These are phyloP conservation scores for Chrysomallon squamiferum DNA, from an alignment of 1,140 invertebrate genomes.

Conservation along the genomic window DNA sequence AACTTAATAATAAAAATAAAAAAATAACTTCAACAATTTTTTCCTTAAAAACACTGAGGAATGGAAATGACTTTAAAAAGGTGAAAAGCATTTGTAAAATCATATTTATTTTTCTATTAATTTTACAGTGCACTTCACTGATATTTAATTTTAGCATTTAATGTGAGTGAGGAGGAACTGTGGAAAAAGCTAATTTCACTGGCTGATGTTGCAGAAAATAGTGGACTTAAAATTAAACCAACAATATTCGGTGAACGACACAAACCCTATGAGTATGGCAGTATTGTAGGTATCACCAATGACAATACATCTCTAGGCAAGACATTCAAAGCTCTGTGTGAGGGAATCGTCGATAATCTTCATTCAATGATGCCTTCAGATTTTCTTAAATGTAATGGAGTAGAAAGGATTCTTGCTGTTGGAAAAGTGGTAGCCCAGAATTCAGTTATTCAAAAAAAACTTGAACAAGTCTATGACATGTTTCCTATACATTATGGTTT, in stretches of 20 bases:
- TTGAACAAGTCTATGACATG: neutral
- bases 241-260: constrained; percentile 82
- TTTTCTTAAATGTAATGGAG: neutral
- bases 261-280: constrained; percentile 70
- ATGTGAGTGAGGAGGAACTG: constrained; percentile 69
- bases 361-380: neutral
- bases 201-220: constrained; percentile 56
- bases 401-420: neutral
- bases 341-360: neutral
- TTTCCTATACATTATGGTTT: neutral
- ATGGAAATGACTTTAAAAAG: no score
- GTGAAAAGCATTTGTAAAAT: no score
- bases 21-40: no score
- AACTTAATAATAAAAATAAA: no score
- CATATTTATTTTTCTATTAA: no score
- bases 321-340: constrained; percentile 1
- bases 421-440: neutral
- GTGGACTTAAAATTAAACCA: constrained; percentile 64
- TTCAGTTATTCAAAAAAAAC: neutral
- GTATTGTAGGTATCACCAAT: constrained; percentile 74
- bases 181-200: constrained; percentile 78
- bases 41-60: no score
- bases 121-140: no score
- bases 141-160: neutral
- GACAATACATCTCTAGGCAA: constrained; percentile 67